Percentiles rank a stretch among this genome's conserved stretches.
Conservation (phyloP, 2,113 vertebrate species). For the Gymnogyps californianus region DNA sequence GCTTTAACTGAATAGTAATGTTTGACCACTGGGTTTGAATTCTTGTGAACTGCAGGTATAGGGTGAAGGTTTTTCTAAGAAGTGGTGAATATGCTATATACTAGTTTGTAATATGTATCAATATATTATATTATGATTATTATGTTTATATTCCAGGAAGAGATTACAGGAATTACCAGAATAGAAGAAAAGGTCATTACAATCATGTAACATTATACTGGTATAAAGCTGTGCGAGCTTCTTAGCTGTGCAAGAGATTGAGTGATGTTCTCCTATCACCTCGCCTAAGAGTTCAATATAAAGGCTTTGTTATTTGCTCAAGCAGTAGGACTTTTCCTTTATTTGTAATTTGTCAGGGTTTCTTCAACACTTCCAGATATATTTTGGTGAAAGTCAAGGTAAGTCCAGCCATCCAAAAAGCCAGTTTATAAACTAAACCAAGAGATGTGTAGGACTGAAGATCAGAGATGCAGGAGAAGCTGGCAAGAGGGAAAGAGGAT, state of each 20-base stretch:
- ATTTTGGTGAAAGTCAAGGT: background rate
- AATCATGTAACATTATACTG: background rate
- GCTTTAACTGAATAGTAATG: background rate
- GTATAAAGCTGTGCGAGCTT: background rate
- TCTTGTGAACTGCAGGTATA: background rate
- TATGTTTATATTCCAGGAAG: background rate
- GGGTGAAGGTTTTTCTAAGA: background rate
- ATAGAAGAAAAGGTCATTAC: background rate
- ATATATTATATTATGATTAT: background rate
- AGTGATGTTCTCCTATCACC: background rate
- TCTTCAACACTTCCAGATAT: background rate
- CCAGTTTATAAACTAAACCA: background rate
- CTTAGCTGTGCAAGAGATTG: background rate
- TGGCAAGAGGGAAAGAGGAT: background rate
- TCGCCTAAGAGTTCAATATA: background rate
- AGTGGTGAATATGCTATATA: background rate
- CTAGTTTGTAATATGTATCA: background rate
- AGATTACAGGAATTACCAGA: background rate
- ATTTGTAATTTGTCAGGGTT: background rate
- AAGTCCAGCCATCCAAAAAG: background rate
- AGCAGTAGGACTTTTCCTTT: background rate
- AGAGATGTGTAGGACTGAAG: background rate
- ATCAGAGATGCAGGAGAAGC: background rate
- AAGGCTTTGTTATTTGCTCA: background rate
- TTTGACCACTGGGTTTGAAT: background rate